Evolutionary conservation across 2,797 vertebrate species (phyloP).

Genomic region (Gallirallus australis): DNA sequence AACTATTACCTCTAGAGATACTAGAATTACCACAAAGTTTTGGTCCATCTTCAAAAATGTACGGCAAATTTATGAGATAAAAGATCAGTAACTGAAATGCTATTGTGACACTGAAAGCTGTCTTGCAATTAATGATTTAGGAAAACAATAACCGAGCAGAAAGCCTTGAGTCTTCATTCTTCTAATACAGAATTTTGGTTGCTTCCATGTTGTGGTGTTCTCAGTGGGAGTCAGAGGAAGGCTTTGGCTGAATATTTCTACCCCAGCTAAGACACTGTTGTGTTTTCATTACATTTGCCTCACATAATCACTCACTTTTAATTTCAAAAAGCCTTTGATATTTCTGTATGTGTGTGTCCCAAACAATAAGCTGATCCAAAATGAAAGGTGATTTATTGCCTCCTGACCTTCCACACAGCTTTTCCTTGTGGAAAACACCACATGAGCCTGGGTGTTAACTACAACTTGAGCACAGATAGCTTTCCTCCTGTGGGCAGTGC

Average conservation of each 20-base stretch:
- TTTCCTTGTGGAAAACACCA: not conserved
- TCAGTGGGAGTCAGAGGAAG: not conserved
- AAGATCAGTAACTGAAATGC: not conserved
- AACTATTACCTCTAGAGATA: not conserved
- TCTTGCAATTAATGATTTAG: not conserved
- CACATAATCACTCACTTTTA: slow-evolving; percentile 22
- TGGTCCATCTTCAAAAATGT: not conserved
- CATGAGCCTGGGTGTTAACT: not conserved
- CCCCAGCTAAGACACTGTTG: not conserved
- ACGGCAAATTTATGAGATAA: not conserved
- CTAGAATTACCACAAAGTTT: not conserved
- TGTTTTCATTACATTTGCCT: slow-evolving; percentile 29
- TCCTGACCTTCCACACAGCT: not conserved
- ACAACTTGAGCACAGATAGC: not conserved
- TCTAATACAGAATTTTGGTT: not conserved
- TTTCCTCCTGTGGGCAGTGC: not conserved
- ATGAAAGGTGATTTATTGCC: not conserved
- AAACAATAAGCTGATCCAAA: slow-evolving; percentile 32
- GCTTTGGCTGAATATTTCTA: slow-evolving; percentile 22
- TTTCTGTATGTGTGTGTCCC: not conserved
- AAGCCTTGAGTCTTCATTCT: slow-evolving; percentile 27
- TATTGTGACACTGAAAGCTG: not conserved
- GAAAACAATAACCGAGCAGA: not conserved
- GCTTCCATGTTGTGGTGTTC: not conserved
- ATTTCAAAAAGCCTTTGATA: slow-evolving; percentile 21